Evolutionary conservation across 1,140 invertebrate genomes (phyloP).

Genomic region (Rhopalosiphum maidis): DNA sequence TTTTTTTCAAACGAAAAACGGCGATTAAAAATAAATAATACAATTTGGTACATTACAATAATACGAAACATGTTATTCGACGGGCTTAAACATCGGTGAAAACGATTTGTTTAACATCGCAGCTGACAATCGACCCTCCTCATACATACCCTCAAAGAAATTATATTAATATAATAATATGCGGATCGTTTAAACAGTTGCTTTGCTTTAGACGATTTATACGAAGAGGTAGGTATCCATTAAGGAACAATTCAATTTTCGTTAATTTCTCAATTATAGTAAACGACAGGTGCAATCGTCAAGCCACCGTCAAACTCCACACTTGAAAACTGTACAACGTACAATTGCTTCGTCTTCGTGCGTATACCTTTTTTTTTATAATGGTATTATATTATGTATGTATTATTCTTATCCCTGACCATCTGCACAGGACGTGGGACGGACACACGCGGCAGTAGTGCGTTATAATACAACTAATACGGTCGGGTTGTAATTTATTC

Average conservation of each 20-base stretch:
- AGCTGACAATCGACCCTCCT: background rate
- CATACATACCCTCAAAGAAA: background rate
- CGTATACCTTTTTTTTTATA: background rate
- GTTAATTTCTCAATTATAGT: conserved; percentile 12
- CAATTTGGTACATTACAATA: background rate
- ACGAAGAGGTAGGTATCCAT: background rate
- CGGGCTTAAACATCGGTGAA: background rate
- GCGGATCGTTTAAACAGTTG: background rate
- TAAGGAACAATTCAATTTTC: conserved; percentile 23
- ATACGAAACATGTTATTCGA: background rate
- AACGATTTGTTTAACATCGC: background rate
- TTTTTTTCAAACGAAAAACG: background rate
- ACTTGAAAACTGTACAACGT: background rate
- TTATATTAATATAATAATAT: background rate
- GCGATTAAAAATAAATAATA: background rate
- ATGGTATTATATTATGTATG: too few relatives aligned
- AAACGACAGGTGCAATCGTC: background rate
- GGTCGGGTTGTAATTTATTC: background rate
- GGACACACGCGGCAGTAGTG: background rate
- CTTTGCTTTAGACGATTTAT: background rate
- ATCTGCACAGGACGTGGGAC: background rate
- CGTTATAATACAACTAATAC: background rate
- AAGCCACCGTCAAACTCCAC: background rate
- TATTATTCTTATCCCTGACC: background rate
- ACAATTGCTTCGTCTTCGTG: background rate